Base-by-base conservation (phyloP, 2,888 invertebrate species). In the Sicus ferrugineus region DNA sequence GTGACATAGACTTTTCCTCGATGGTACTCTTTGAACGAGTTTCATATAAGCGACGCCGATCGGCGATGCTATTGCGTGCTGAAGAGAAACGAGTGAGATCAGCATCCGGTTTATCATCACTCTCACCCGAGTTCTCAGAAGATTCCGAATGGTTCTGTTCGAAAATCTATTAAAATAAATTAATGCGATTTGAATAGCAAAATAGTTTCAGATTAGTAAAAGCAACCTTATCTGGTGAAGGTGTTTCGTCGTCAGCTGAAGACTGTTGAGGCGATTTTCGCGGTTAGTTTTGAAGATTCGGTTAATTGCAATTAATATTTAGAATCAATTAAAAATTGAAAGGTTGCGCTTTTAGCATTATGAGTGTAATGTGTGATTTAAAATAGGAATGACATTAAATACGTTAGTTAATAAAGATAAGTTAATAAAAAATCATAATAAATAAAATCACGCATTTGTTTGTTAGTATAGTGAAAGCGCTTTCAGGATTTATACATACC, bases 41-140 rank as follows among this genome's bases (percentile, higher is more conserved):
- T 81, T 94, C 94, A 81, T 94, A 94, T 74, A 93, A 88, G 73
- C 91, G 90, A 0, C 93, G 88, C 42, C 91, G 85, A 78, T 93
- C 94, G 1, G 94, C 93, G 74, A 94, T 93, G 54, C 93, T 91
- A 71, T 87, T 89, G 63, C 90, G 89, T 79, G 91, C 90, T 7
- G 87, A 85, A 2, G 89, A 89, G 26, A 89, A 88, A 69, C 90
- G 85, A 71, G 89, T 88, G 69, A 90, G 87, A 75, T 87, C 87
- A 1, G 82, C 80, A 72, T 85, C 85, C 2, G 85, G 78, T 28
- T 87, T 86, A 72, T 86, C 86, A 69, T 87, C 87, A 65, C 86
- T 86, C 75, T 88, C 87, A 1, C 88, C 89, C 0, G 87, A 87
- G 31, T 87, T 86, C 74, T 90, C 88, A 48, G 85, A 85, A 5